Evolutionary conservation across 2,113 vertebrate genomes (phyloP), one percentile per base, ranked within the genome.

Genomic region (Lates calcarifer): DNA sequence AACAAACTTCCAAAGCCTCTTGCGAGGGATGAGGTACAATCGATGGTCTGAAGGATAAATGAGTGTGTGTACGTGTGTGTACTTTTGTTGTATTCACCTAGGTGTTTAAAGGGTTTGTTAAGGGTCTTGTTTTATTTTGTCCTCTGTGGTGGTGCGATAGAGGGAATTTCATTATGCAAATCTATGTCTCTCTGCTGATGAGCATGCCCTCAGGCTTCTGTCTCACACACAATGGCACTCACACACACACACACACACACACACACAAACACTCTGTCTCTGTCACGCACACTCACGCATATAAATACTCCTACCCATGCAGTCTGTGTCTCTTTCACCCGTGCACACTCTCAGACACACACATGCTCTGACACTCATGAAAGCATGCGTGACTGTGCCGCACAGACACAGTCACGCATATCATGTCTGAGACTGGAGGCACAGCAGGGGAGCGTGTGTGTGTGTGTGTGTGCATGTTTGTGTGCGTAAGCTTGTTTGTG

Each of bases 121-220:
- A 90, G 84, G 87, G 85, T 87, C 79, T 86, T 89, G 90, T 90
- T 91, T 91, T 89, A 91, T 84, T 82, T 88, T 84, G 90, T 89
- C 90, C 84, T 91, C 90, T 89, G 89, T 70, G 57, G 77, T 57
- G 17, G 79, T 29, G 82, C 6, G 89, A 89, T 85, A 89, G 91
- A 87, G 91, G 79, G 88, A 85, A 92, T 93, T 91, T 92, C 87
- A 92, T 92, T 91, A 93, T 93, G 91, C 87, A 92, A 91, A 94
- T 92, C 85, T 85, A 9, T 62, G 82, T 92, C 77, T 92, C 88
- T 90, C 70, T 83, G 88, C 84, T 92, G 93, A 93, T 92, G 89
- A 92, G 89, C 90, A 82, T 89, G 87, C 82, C 92, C 89, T 83
- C 77, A 80, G 84, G 91, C 91, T 87, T 87, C 81, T 87, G 70